Conservation (phyloP, 2,113 vertebrate species). For the Caretta caretta region DNA sequence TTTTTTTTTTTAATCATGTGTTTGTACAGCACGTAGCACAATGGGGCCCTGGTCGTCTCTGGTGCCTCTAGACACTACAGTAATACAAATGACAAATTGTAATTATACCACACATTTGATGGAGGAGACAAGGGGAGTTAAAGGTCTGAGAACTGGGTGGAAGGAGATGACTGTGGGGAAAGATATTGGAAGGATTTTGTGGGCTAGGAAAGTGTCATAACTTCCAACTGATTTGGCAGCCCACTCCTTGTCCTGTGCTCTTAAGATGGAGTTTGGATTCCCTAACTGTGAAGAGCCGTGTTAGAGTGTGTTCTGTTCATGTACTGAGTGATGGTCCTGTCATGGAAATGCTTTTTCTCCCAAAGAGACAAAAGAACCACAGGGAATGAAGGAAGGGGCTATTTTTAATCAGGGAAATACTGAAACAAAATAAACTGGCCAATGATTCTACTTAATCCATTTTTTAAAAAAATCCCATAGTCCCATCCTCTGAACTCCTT, state of each 20-base stretch:
- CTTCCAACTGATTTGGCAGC: background rate
- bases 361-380: background rate
- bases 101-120: background rate
- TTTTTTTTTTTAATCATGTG: background rate
- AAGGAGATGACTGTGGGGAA: background rate
- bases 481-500: background rate
- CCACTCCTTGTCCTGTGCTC: background rate
- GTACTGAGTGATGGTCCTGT: background rate
- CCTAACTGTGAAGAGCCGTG: background rate
- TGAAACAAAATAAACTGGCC: background rate
- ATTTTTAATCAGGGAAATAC: background rate
- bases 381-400: background rate
- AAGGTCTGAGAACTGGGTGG: background rate
- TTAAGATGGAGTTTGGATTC: background rate
- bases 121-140: background rate
- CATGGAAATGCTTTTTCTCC: background rate
- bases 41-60: background rate
- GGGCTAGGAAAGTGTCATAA: background rate
- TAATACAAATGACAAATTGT: background rate
- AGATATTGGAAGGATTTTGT: background rate
- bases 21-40: background rate
- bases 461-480: background rate
- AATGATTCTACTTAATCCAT: background rate
- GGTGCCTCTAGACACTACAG: background rate
- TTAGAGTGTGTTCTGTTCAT: background rate